Evolutionary conservation across 2,113 vertebrate genomes (phyloP), one percentile per base, ranked within the genome.

Genomic region (Perca fluviatilis): DNA sequence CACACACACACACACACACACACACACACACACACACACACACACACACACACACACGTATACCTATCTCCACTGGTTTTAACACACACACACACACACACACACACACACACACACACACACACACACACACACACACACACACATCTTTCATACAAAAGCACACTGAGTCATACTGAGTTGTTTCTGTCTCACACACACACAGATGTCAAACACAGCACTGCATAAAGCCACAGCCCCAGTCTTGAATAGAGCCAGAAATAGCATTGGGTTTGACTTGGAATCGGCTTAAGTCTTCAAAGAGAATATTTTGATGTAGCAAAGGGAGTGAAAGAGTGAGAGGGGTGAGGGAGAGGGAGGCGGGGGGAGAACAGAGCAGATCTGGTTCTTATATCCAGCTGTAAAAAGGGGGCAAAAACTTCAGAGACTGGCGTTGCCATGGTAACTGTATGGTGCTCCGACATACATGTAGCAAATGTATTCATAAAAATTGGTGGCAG

Each of bases 261-360:
- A 95, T 94, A 95, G 93, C 88, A 72, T 70, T 87, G 87, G 90
- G 88, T 95, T 93, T 91, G 91, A 91, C 92, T 93, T 93, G 91
- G 93, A 95, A 95, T 94, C 93, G 83, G 94, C 94, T 95, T 95
- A 95, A 84, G 92, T 90, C 95, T 95, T 95, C 93, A 95, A 96
- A 95, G 95, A 92, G 84, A 84, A 80, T 62, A 67, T 84, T 90
- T 88, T 93, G 92, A 94, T 93, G 91, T 85, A 85, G 90, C 86
- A 92, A 89, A 90, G 84, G 84, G 79, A 91, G 84, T 46, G 87
- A 80, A 75, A 70, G 87, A 51, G 77, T 46, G 85, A 72, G 83
- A 56, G 27, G 51, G 36, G 30, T 19, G 30, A 7, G 15, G 50
- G 46, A 9, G 66, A 8, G 50, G 12, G 15, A 16, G 75, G 82